Evolutionary conservation across 2,113 vertebrate species (phyloP).

Genomic region (Tachuris rubrigastra): DNA sequence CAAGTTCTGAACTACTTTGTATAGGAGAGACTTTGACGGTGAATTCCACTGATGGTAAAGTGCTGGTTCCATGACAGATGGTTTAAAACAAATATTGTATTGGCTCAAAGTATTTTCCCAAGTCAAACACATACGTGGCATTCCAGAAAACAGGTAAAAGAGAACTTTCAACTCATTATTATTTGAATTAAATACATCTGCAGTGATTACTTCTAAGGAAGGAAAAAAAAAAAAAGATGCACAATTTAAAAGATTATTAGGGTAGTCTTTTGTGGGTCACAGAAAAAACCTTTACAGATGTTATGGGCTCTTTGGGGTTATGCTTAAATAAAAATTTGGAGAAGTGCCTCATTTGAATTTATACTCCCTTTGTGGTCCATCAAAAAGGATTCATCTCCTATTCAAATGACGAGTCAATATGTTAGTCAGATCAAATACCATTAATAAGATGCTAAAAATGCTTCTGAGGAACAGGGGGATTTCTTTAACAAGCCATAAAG

Average conservation of each 20-base stretch:
- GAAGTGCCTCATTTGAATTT: conserved; percentile 66
- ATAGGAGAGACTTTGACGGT: not conserved
- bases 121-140: not conserved
- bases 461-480: conserved; percentile 69
- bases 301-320: conserved; percentile 40
- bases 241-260: conserved; percentile 3
- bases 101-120: not conserved
- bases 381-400: conserved; percentile 67
- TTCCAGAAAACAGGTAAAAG: not conserved
- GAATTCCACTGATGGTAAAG: not conserved
- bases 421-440: conserved; percentile 75
- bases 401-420: conserved; percentile 76
- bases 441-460: conserved; percentile 76
- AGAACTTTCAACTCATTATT: not conserved
- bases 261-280: conserved; percentile 12
- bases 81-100: not conserved
- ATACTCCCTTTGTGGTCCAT: conserved; percentile 74
- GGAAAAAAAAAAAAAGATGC: not conserved
- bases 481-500: conserved; percentile 77
- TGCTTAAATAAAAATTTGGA: conserved; percentile 62
- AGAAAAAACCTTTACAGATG: conserved; percentile 37
- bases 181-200: not conserved
- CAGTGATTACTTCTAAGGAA: not conserved
- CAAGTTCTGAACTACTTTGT: not conserved
- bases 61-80: not conserved